Evolutionary conservation across 2,113 vertebrate species (phyloP).

Genomic region (Varanus komodoensis): DNA sequence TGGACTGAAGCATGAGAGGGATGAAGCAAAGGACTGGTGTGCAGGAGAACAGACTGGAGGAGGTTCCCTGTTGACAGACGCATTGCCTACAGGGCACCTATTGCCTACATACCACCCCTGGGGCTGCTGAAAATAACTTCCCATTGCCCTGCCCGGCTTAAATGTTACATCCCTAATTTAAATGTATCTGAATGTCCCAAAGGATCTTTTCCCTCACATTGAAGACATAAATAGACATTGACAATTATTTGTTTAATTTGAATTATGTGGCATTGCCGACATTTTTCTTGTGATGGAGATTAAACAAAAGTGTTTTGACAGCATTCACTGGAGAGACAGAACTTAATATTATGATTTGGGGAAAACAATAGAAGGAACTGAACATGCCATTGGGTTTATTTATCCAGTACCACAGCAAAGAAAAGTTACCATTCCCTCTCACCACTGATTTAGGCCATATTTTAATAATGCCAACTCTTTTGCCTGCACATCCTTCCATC

Average conservation of each 20-base stretch:
- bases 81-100: too few species aligned
- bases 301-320: constrained; percentile 81
- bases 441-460: not conserved
- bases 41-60: too few species aligned
- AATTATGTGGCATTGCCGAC: constrained; percentile 73
- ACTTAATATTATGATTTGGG: constrained; percentile 77
- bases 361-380: constrained; percentile 61
- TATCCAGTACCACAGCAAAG: constrained; percentile 15
- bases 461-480: not conserved
- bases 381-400: constrained; percentile 69
- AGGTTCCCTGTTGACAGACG: too few species aligned
- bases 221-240: constrained; percentile 72
- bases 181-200: not conserved
- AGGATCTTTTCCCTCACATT: not conserved
- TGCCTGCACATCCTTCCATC: too few species aligned
- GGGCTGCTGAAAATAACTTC: too few species aligned
- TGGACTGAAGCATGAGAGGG: too few species aligned
- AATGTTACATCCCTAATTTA: not conserved
- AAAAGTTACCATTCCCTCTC: not conserved
- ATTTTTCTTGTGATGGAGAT: constrained; percentile 67
- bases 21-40: too few species aligned
- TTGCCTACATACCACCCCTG: too few species aligned
- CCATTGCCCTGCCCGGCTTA: not conserved
- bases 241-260: constrained; percentile 79
- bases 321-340: constrained; percentile 72